Percentiles rank a stretch among this genome's conserved stretches.
Evolutionary conservation across 1,140 invertebrate species (phyloP).

Genomic region (Eubasilissa regina): DNA sequence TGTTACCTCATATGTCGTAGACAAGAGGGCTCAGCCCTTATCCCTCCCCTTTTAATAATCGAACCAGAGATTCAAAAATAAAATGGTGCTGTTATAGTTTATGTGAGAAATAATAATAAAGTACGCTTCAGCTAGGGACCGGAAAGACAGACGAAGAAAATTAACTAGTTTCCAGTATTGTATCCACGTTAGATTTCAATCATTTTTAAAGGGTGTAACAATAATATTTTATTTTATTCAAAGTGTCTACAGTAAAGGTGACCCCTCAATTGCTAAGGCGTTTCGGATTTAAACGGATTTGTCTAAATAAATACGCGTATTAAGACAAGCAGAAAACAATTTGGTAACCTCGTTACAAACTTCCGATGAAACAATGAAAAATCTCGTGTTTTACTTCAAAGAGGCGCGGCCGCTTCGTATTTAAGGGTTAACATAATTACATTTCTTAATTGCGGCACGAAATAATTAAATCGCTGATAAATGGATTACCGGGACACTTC

Average conservation of each 20-base stretch:
- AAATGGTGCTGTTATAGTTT: too few relatives aligned
- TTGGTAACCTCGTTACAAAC: conserved; percentile 26
- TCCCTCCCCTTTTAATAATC: too few relatives aligned
- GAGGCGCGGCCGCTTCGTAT: not conserved
- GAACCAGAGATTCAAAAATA: too few relatives aligned
- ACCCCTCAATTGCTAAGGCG: not conserved
- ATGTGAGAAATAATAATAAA: too few relatives aligned
- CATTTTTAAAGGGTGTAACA: not conserved
- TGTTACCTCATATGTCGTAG: too few relatives aligned
- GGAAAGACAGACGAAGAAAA: too few relatives aligned
- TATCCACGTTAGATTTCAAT: not conserved
- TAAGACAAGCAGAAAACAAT: conserved; percentile 35
- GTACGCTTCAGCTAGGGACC: too few relatives aligned
- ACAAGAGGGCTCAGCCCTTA: too few relatives aligned
- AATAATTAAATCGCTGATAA: conserved; percentile 53
- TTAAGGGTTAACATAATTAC: conserved; percentile 44
- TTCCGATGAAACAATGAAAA: conserved; percentile 34
- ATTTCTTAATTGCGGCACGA: conserved; percentile 49
- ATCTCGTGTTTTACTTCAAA: conserved; percentile 21
- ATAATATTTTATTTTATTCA: not conserved
- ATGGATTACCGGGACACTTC: conserved; percentile 30
- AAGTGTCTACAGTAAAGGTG: not conserved
- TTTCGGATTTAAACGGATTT: conserved; percentile 16
- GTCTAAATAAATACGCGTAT: conserved; percentile 36
- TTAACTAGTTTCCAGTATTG: not conserved